Conservation (phyloP, 2,888 invertebrate species). For the Hypolimnas misippus region DNA sequence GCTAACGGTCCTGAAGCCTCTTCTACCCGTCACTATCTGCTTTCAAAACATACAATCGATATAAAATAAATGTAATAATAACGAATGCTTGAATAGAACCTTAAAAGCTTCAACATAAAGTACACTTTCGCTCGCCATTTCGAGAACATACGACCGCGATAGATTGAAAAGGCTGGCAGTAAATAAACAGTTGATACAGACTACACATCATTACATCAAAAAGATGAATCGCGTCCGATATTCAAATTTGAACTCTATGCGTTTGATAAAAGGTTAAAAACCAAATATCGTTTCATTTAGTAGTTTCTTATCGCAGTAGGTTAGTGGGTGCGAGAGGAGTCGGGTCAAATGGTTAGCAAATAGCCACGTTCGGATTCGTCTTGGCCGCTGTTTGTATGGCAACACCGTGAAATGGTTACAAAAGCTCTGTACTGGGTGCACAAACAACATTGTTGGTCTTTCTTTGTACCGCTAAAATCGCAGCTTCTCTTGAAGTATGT, state of each 20-base stretch:
- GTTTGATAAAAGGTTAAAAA: conserved; percentile 57
- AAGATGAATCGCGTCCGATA: conserved; percentile 64
- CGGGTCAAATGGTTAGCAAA: conserved; percentile 79
- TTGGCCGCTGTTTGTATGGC: conserved; percentile 65
- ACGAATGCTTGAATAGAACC: conserved; percentile 46
- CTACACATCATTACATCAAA: conserved; percentile 79
- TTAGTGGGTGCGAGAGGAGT: conserved; percentile 75
- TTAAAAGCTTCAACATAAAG: conserved; percentile 45
- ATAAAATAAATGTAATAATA: conserved; percentile 40
- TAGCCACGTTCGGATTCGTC: conserved; percentile 65
- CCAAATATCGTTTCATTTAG: conserved; percentile 48
- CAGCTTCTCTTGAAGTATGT: conserved; percentile 21
- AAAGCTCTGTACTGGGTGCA: conserved; percentile 52
- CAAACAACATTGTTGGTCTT: conserved; percentile 56
- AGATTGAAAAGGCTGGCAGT: conserved; percentile 58
- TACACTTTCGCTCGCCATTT: conserved; percentile 45
- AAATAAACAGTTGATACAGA: conserved; percentile 82
- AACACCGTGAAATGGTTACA: conserved; percentile 68
- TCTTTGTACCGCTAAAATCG: conserved; percentile 59
- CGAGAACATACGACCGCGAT: conserved; percentile 52
- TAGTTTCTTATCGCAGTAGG: conserved; percentile 71
- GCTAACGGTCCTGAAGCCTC: conserved; percentile 79
- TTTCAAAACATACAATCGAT: conserved; percentile 39
- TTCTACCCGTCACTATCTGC: conserved; percentile 70
- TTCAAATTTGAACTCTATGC: conserved; percentile 65